Conservation (phyloP, 2,113 vertebrate species). For the Mormyrus lacerda region DNA sequence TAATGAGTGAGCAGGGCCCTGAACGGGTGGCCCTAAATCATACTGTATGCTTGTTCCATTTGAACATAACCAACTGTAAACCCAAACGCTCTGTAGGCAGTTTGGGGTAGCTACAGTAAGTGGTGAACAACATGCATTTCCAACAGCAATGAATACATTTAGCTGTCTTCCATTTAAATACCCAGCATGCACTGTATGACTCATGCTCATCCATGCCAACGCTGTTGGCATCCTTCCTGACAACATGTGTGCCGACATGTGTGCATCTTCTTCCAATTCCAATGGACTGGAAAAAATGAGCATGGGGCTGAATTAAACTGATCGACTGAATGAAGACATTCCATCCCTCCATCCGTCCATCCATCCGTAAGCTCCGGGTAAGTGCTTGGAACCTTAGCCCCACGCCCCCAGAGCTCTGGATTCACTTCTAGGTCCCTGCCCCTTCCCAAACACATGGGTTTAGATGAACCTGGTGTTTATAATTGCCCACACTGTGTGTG, state of each 20-base stretch:
- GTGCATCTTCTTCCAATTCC: neutral
- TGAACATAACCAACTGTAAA: neutral
- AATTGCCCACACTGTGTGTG: neutral
- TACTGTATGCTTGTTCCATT: neutral
- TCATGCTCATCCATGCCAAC: neutral
- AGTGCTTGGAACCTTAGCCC: neutral
- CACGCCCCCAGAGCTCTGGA: neutral
- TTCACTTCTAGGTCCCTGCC: neutral
- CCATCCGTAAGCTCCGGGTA: neutral
- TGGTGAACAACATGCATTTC: conserved; percentile 1
- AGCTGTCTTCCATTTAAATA: conserved; percentile 10
- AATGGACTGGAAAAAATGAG: neutral
- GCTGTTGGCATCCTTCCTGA: conserved; percentile 1
- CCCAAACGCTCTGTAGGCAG: neutral
- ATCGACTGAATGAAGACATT: neutral
- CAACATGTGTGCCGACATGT: conserved; percentile 2
- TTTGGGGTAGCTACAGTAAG: neutral
- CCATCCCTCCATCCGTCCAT: neutral
- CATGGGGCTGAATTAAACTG: neutral
- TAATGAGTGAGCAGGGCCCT: neutral
- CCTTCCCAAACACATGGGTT: neutral
- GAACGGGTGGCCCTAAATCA: neutral
- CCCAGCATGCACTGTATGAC: conserved; percentile 3
- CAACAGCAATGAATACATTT: neutral
- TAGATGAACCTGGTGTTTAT: neutral